Conservation (phyloP, 2,113 vertebrate species). For the Pterophyllum scalare region DNA sequence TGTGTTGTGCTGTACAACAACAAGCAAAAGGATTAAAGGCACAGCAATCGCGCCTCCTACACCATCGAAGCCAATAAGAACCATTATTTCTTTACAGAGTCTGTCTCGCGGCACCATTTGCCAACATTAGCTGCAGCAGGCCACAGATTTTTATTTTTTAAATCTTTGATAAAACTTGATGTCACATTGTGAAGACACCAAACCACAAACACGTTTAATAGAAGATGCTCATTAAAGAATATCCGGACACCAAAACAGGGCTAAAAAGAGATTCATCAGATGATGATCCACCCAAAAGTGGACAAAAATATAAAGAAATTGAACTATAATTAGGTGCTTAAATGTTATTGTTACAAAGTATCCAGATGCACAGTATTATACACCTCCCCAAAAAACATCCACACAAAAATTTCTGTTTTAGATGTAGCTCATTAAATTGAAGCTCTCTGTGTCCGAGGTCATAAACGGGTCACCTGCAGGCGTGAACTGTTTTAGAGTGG, state of each 20-base stretch:
- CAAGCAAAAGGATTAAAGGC: not conserved
- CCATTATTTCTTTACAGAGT: not conserved
- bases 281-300: too few relatives aligned
- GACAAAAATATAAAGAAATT: too few relatives aligned
- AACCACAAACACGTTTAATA: not conserved
- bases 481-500: not conserved
- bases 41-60: fast-evolving
- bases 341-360: too few relatives aligned
- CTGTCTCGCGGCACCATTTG: not conserved
- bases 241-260: not conserved
- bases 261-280: not conserved
- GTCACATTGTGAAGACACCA: not conserved
- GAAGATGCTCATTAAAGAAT: not conserved
- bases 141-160: too few relatives aligned
- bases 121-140: not conserved
- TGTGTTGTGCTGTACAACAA: not conserved
- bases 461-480: not conserved
- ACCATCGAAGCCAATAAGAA: not conserved
- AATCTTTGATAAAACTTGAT: not conserved
- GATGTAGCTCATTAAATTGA: not conserved
- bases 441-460: not conserved
- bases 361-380: not conserved
- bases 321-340: too few relatives aligned
- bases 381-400: not conserved
- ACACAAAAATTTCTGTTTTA: not conserved